A percentile compares a stretch with the other conserved stretches of the same genome.
phyloP scores from a whole-genome alignment of 2,797 vertebrate genomes.

The Lateolabrax maculatus region DNA sequence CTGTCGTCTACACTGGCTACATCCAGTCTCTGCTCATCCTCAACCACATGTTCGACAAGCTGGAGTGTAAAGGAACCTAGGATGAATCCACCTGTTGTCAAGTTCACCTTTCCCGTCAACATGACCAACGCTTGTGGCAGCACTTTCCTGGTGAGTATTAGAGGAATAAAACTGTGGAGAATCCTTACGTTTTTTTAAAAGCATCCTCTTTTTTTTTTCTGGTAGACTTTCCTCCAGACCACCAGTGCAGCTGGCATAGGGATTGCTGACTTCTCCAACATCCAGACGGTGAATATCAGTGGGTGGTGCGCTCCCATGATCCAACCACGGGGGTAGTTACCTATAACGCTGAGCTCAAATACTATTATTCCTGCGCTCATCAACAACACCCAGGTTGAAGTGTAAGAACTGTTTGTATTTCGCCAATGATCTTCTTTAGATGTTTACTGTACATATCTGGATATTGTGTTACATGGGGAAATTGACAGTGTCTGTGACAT shows the following conservation, averaged over 20 bases:
- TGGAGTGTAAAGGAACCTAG: constrained; percentile 71
- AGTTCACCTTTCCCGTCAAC: constrained; percentile 81
- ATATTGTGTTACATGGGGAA: neutral
- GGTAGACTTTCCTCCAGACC: constrained; percentile 67
- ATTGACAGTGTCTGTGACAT: neutral
- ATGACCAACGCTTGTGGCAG: constrained; percentile 78
- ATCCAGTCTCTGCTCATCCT: constrained; percentile 79
- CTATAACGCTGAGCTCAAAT: constrained; percentile 81
- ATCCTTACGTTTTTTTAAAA: neutral
- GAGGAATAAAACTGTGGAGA: neutral
- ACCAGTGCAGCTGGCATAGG: constrained; percentile 72
- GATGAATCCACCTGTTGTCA: constrained; percentile 72
- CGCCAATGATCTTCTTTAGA: neutral
- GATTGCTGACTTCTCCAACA: constrained; percentile 80
- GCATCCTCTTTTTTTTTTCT: neutral
- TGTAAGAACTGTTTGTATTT: constrained; percentile 70
- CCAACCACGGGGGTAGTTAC: constrained; percentile 75
- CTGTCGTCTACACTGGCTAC: constrained; percentile 80
- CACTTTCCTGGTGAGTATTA: constrained; percentile 73
- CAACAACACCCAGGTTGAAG: constrained; percentile 83
- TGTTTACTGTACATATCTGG: neutral
- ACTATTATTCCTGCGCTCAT: constrained; percentile 84
- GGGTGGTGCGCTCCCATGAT: constrained; percentile 79
- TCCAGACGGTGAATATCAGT: constrained; percentile 83
- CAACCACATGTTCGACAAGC: constrained; percentile 61